Percentiles rank a stretch among this genome's conserved stretches.
Evolutionary conservation across 2,888 invertebrate genomes (phyloP).

Genomic region (Cryptosula pallasiana): DNA sequence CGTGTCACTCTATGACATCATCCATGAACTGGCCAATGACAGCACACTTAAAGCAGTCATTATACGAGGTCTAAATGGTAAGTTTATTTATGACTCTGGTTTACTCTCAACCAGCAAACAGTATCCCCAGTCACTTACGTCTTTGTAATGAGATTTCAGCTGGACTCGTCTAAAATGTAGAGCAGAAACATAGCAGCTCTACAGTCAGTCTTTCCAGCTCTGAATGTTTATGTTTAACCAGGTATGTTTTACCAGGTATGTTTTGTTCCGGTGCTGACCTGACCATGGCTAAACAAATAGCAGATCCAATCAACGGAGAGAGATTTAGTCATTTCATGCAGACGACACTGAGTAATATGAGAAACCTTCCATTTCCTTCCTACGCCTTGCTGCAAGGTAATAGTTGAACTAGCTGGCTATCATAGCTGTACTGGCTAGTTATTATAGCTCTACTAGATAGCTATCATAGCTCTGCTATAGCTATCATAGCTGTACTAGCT

Average conservation of each 20-base stretch:
- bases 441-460: no score
- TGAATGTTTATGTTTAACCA: no score
- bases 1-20: conserved; percentile 15
- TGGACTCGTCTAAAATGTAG: no score
- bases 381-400: conserved; percentile 7
- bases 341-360: conserved; percentile 49
- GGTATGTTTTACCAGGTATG: conserved; percentile 34
- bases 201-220: no score
- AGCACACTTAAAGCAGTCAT: background rate
- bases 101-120: no score
- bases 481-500: no score
- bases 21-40: background rate
- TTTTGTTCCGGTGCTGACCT: conserved; percentile 60
- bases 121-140: no score
- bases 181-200: no score
- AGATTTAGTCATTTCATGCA: conserved; percentile 57
- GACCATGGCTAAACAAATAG: conserved; percentile 38
- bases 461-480: no score
- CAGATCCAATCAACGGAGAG: conserved; percentile 44
- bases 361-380: conserved; percentile 50
- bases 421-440: no score
- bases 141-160: no score
- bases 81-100: background rate
- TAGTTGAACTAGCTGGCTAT: no score
- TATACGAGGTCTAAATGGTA: background rate